Evolutionary conservation across 2,113 vertebrate species (phyloP).

Genomic region (Laticauda laticaudata): DNA sequence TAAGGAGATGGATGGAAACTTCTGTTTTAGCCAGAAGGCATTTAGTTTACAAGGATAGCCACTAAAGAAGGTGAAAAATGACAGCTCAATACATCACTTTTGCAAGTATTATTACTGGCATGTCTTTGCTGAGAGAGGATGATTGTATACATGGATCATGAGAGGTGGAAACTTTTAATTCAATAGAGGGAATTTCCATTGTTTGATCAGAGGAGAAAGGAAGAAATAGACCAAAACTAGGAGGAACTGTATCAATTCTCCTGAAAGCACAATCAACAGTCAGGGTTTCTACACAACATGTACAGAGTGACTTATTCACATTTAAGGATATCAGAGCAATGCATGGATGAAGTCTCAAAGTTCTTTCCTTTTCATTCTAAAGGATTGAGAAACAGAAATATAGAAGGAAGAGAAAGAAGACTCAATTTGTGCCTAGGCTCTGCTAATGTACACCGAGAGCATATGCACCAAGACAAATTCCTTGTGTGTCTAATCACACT

Average conservation of each 20-base stretch:
- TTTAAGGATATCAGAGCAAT: background rate
- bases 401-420: background rate
- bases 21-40: background rate
- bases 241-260: background rate
- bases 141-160: constrained; percentile 41
- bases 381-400: background rate
- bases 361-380: background rate
- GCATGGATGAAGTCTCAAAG: background rate
- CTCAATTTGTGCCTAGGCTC: background rate
- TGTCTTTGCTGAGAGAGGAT: constrained; percentile 31
- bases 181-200: constrained; percentile 7
- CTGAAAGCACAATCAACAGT: background rate
- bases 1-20: constrained; percentile 26
- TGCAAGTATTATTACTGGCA: constrained; percentile 1
- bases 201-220: background rate
- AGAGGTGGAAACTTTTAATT: background rate
- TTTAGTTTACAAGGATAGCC: constrained; percentile 10
- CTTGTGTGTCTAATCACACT: too few relatives aligned
- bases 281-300: background rate
- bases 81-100: constrained; percentile 31
- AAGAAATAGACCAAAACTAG: background rate
- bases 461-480: too few relatives aligned
- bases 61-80: constrained; percentile 8
- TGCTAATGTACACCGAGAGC: background rate
- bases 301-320: background rate